Base-by-base conservation (phyloP, 2,888 invertebrate genomes). In the Epinotia bilunana region DNA sequence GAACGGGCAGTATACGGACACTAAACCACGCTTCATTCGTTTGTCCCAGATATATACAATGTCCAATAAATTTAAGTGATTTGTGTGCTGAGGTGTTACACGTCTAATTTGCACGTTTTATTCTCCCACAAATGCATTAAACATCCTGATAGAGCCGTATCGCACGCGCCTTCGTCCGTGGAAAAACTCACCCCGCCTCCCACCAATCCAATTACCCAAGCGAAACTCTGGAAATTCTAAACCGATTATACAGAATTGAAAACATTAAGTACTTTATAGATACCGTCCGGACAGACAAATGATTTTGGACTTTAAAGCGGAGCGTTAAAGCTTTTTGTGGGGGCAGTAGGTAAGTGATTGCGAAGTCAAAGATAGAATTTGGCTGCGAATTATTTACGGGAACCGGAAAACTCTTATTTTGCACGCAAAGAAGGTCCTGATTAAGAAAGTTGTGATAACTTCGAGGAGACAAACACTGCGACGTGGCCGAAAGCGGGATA, bases 171-270 rank as follows among this genome's bases (percentile, higher is more conserved):
- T 84, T 84, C 86, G 84, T 84, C 85, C 87, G 82, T 80, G 86
- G 86, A 91, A 91, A 91, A 90, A 88, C 88, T 87, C 88, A 86
- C 88, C 90, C 88, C 85, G 76, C 75, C 90, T 90, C 89, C 86
- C 87, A 82, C 88, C 89, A 91, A 92, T 93, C 92, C 93, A 93
- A 93, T 93, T 93, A 93, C 91, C 83, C 87, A 85, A 83, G 91
- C 90, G 90, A 88, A 90, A 92, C 92, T 88, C 90, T 87, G 92
- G 90, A 93, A 93, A 93, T 93, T 92, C 93, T 93, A 93, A 93
- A 93, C 93, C 93, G 93, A 93, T 93, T 93, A 93, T 92, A 91
- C 91, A 87, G 91, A 93, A 93, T 93, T 93, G 93, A 93, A 93
- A 93, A 93, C 93, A 93, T 93, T 93, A 93, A 92, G 93, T 91